These are phyloP conservation scores for Myotis davidii DNA, from an alignment of 2,113 vertebrate genomes.

Conservation along the genomic window DNA sequence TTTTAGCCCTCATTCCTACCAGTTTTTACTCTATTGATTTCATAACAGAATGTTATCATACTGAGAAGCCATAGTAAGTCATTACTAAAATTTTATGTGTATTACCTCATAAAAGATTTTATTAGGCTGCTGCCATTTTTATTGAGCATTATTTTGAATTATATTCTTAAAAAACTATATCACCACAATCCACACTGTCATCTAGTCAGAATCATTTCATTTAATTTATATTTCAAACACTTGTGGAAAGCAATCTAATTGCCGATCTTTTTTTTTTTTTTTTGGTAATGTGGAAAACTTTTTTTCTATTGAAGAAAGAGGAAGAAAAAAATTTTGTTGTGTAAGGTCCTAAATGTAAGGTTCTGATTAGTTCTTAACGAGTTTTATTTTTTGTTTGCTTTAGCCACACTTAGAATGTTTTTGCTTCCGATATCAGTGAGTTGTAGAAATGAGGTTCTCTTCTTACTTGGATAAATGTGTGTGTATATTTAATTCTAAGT, in stretches of 20 bases:
- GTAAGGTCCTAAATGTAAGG: constrained; percentile 65
- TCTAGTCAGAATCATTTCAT: neutral
- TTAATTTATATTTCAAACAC: neutral
- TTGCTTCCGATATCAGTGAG: constrained; percentile 25
- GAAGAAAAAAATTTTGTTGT: constrained; percentile 44
- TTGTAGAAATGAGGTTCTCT: constrained; percentile 43
- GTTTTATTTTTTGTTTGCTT: constrained; percentile 73
- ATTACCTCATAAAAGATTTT: neutral
- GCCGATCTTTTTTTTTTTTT: neutral
- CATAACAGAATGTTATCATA: neutral
- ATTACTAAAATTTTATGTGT: neutral
- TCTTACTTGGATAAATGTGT: neutral
- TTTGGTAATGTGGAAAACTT: neutral
- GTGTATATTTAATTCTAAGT: constrained; percentile 3
- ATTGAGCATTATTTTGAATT: neutral
- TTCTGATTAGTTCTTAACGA: constrained; percentile 41
- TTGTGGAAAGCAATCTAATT: constrained; percentile 22
- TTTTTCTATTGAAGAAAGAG: constrained; percentile 36
- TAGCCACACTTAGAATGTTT: constrained; percentile 68
- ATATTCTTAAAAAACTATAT: neutral
- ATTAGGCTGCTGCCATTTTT: neutral
- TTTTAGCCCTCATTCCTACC: neutral
- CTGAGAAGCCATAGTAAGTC: neutral
- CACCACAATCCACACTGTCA: neutral
- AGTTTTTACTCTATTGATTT: neutral